These are phyloP conservation scores for Theretra japonica DNA, from an alignment of 2,888 invertebrate species.

Conservation along the genomic window DNA sequence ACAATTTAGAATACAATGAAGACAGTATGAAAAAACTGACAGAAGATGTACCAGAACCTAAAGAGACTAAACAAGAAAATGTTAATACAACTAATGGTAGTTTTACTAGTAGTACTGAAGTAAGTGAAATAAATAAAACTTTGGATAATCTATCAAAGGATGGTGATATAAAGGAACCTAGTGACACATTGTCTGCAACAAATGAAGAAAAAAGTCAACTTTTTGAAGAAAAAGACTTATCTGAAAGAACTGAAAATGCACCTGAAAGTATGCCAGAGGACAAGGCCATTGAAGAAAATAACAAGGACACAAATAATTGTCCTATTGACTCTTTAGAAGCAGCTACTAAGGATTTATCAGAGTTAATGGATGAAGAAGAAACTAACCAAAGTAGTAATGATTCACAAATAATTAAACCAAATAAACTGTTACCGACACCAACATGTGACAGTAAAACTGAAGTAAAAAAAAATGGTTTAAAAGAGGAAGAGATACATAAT, in stretches of 20 bases:
- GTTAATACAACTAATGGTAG: not conserved
- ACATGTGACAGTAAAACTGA: not conserved
- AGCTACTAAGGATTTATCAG: slow-evolving; percentile 32
- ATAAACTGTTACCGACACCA: not conserved
- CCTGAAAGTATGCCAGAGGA: not conserved
- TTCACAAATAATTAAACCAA: not conserved
- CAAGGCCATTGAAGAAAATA: not conserved
- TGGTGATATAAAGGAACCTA: slow-evolving; percentile 1
- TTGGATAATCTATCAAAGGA: not conserved
- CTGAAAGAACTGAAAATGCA: not conserved
- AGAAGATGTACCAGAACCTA: not conserved
- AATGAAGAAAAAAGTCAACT: slow-evolving; percentile 13
- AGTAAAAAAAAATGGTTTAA: slow-evolving; percentile 32
- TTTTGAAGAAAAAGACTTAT: slow-evolving; percentile 16
- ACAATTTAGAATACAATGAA: not conserved
- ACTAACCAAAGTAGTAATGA: slow-evolving; percentile 14
- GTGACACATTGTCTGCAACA: not conserved
- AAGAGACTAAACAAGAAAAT: not conserved
- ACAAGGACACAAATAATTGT: slow-evolving; percentile 2
- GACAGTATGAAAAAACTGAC: not conserved
- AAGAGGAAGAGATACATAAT: slow-evolving; percentile 28
- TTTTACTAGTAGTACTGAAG: not conserved
- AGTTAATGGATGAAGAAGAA: slow-evolving; percentile 33
- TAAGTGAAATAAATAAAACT: not conserved
- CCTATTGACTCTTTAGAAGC: slow-evolving; percentile 30